Conservation (phyloP, 2,113 vertebrate species). For the Reinhardtius hippoglossoides region DNA sequence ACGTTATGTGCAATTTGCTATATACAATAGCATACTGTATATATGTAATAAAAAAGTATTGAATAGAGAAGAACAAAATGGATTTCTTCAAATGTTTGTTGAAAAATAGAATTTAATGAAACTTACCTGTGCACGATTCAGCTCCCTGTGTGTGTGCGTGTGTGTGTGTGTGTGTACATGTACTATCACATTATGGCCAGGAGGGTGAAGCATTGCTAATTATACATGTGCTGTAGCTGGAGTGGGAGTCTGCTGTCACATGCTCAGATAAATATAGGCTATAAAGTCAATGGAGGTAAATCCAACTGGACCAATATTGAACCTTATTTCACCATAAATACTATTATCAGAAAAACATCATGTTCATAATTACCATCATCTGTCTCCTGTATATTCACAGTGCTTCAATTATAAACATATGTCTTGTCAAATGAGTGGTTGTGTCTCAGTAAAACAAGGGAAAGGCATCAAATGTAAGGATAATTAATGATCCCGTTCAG, state of each 20-base stretch:
- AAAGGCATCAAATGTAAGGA: neutral
- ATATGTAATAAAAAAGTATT: neutral
- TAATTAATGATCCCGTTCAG: neutral
- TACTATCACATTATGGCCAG: slow-evolving; percentile 45
- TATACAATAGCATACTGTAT: neutral
- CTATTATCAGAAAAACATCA: neutral
- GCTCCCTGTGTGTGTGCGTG: neutral
- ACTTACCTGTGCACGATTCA: too few relatives aligned
- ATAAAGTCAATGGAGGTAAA: neutral
- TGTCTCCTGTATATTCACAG: neutral
- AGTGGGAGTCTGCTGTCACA: slow-evolving; percentile 11
- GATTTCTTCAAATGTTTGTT: neutral
- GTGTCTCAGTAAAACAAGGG: neutral
- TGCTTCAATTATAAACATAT: neutral
- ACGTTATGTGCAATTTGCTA: neutral
- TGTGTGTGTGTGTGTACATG: slow-evolving; percentile 11
- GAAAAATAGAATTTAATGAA: neutral
- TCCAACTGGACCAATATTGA: slow-evolving; percentile 7
- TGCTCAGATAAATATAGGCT: slow-evolving; percentile 32
- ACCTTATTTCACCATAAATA: slow-evolving; percentile 2
- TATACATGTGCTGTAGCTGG: neutral
- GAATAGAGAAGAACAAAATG: neutral
- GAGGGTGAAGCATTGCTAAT: slow-evolving; percentile 65
- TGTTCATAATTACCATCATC: neutral
- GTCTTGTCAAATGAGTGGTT: neutral